Conservation (phyloP, 2,888 invertebrate genomes). For the Troides oblongomaculatus region DNA sequence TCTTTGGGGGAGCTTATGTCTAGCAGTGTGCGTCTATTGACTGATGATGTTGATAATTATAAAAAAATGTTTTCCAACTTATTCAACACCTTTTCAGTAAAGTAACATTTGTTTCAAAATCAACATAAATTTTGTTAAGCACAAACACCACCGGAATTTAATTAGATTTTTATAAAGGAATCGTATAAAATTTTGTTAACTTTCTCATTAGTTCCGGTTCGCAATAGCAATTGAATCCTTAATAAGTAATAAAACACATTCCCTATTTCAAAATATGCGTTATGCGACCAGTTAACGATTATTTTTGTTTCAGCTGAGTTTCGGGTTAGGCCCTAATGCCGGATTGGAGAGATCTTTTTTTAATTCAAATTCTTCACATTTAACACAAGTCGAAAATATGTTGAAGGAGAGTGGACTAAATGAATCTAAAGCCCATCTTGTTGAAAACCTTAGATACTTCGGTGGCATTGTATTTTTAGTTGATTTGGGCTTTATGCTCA, state of each 20-base stretch:
- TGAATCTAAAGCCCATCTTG: constrained; percentile 30
- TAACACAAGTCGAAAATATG: constrained; percentile 12
- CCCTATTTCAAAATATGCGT: too few relatives aligned
- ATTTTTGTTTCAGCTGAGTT: constrained; percentile 49
- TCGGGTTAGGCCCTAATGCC: constrained; percentile 60
- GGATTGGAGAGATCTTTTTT: constrained; percentile 54
- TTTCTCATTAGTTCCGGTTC: too few relatives aligned
- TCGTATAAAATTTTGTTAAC: too few relatives aligned
- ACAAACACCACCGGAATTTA: neutral
- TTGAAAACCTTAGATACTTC: constrained; percentile 40
- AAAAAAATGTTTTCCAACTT: neutral
- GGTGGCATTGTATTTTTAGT: constrained; percentile 50
- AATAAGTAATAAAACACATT: too few relatives aligned
- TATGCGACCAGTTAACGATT: too few relatives aligned
- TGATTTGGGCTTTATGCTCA: constrained; percentile 45
- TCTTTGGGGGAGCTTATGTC: too few relatives aligned
- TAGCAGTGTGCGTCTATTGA: too few relatives aligned
- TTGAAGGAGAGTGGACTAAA: constrained; percentile 4
- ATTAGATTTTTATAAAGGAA: too few relatives aligned
- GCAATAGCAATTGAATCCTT: too few relatives aligned
- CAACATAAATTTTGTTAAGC: neutral
- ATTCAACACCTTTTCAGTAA: neutral
- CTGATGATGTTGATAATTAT: too few relatives aligned
- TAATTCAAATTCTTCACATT: constrained; percentile 29
- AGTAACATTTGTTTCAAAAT: neutral